phyloP scores from a whole-genome alignment of 2,888 invertebrate species.

The Gonocerus acuteangulatus region DNA sequence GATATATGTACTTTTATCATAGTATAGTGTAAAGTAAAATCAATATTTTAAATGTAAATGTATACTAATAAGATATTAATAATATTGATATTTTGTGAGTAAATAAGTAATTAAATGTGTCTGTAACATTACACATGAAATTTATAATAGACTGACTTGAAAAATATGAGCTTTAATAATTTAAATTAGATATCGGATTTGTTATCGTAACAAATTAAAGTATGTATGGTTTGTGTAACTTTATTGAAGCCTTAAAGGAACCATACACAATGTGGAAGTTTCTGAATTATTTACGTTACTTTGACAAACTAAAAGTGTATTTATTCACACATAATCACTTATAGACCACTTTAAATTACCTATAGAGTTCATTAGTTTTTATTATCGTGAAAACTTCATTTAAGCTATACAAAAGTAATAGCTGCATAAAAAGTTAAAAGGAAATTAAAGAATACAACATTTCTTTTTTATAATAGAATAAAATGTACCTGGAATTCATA shows the following conservation, averaged over 20 bases:
- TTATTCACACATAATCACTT: too few species aligned
- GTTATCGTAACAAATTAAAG: slow-evolving; percentile 11
- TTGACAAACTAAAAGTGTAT: neutral
- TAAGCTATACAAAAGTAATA: too few species aligned
- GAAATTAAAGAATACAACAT: too few species aligned
- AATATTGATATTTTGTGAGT: slow-evolving; percentile 8
- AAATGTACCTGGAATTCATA: too few species aligned
- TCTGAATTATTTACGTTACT: neutral
- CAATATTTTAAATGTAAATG: slow-evolving; percentile 6
- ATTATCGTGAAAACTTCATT: too few species aligned
- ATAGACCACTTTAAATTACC: too few species aligned
- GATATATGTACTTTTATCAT: slow-evolving; percentile 1
- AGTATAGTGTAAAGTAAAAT: slow-evolving; percentile 4
- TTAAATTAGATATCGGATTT: slow-evolving; percentile 14
- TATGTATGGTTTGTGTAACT: neutral
- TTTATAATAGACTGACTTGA: slow-evolving; percentile 16
- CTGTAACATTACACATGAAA: slow-evolving; percentile 9
- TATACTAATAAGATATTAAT: slow-evolving; percentile 2
- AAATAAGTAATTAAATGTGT: too few species aligned
- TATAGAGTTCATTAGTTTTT: too few species aligned
- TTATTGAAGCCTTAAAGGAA: neutral
- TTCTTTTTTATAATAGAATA: too few species aligned
- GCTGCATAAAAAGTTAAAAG: too few species aligned
- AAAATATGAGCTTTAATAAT: slow-evolving; percentile 21
- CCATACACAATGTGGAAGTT: neutral